These are phyloP conservation scores for Ptychobarbus kaznakovi DNA, from an alignment of 2,797 vertebrate genomes.

Conservation along the genomic window DNA sequence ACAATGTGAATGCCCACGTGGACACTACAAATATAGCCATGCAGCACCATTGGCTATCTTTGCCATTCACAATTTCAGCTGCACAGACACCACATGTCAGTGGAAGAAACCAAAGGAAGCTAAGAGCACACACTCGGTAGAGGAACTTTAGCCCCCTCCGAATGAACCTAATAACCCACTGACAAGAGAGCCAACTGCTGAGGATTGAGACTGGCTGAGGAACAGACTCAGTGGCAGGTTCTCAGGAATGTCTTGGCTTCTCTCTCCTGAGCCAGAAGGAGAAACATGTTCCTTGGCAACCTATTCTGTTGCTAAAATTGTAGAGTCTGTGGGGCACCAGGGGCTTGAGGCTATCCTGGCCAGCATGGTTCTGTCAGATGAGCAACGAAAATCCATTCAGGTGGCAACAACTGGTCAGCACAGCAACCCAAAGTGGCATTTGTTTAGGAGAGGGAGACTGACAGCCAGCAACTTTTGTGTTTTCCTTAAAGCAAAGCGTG, in stretches of 20 bases:
- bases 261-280: conserved; percentile 4
- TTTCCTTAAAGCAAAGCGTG: not conserved
- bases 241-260: not conserved
- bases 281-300: not conserved
- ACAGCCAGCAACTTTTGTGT: not conserved
- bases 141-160: not conserved
- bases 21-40: not conserved
- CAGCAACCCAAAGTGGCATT: conserved; percentile 2
- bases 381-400: not conserved
- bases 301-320: too few species aligned
- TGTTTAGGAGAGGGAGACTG: not conserved
- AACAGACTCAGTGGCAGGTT: not conserved
- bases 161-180: not conserved
- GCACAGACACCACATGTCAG: conserved; percentile 9
- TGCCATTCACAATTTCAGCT: conserved; percentile 18
- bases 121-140: not conserved
- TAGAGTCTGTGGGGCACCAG: not conserved
- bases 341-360: not conserved
- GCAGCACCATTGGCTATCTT: conserved; percentile 21
- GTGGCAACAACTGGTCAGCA: conserved; percentile 1
- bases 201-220: not conserved
- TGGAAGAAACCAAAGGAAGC: conserved; percentile 17
- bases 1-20: not conserved
- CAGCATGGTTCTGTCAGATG: not conserved
- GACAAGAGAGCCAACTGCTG: not conserved